Base-by-base conservation (phyloP, 1,140 invertebrate species). In the Manduca sexta region DNA sequence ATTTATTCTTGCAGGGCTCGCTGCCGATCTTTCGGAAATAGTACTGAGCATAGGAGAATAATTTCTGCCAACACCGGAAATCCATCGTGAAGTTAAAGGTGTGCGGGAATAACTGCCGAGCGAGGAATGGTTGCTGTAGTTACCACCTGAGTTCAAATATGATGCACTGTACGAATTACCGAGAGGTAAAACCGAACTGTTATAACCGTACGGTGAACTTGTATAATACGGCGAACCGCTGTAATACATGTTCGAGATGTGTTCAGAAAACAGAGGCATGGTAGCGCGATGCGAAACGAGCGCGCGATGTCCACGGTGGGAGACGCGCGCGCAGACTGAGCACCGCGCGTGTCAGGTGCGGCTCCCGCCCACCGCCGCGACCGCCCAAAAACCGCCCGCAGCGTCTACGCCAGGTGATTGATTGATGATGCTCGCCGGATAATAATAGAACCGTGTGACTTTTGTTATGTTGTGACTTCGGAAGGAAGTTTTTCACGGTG, bases 1-100 rank as follows among this genome's bases (percentile, higher is more conserved):
- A 51, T 69, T 79, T 60, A 85, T 73, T 64, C 82, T 66, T 8
- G 73, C 60, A 14, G 82, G 82, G 55, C 74, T 83, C 3, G 73
- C 64, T 0, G 73, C 72, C 33, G 71, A 83, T 37, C 89, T 86
- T 76, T 94, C 93, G 1, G 90, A 90, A 33, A 94, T 94, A 2
- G 93, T 93, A 0, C 90, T 90, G 15, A 94, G 69, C 48, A 92
- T 91, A 0, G 92, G 92, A n/a, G 92, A 90, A 68, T 92, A 94
- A 5, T 79, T 73, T 43, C 86, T 76, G n/a, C 74, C 76, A n/a
- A 74, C 53, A 52, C 64, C 69, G 34, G 34, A 66, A 49, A 64
- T 74, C 67, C 50, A 86, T 76, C 60, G 59, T 51, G 63, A 81
- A 11, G 69, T 64, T 10, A 81, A 45, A n/a, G 73, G 68, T 18